Evolutionary conservation across 2,888 invertebrate species (phyloP), one percentile per base, ranked within the genome.

Genomic region (Synanthedon myopaeformis): DNA sequence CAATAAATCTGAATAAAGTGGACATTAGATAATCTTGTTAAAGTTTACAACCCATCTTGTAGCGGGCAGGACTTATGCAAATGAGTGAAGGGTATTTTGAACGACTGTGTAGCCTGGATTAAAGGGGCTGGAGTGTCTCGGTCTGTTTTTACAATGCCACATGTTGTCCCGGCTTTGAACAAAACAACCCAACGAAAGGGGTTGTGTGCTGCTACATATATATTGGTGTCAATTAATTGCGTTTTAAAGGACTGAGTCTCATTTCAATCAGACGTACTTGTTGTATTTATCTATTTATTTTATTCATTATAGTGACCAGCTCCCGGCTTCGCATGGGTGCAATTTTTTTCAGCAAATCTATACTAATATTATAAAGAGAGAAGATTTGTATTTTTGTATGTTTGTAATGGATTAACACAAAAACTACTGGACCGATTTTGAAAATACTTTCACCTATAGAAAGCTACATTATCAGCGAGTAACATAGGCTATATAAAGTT

Each of bases 121-220:
- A 82, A 65, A 70, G 70, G 73, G 76, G 70, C 65, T 63, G 72
- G 72, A 35, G 35, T 66, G 66, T 69, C 66, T 69, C 68, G 67
- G 69, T 66, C 65, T 80, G 82, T 82, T 83, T 83, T 82, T 82
- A 79, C 76, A 76, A 67, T 65, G 70, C 76, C 83, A 79, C 80
- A 82, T 82, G 79, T 74, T 76, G 79, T 74, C 70, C 66, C 70
- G 67, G 68, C 69, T 68, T 45, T 49, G 45, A 45, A 45, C 45
- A 45, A 45, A 45, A 45, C 45, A 45, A 45, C 45, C 45, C 45
- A 14, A 14, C 14, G 45, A 45, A 45, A 45, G 45, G 45, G 45
- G 45, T 45, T 35, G 10, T 35, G 14, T n/a, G 13, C 45, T 14
- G 3, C 6, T 45, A 45, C 45, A 45, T 35, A 45, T 45, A 45